Conservation (phyloP, 2,113 vertebrate species). For the Lasiurus cinereus region DNA sequence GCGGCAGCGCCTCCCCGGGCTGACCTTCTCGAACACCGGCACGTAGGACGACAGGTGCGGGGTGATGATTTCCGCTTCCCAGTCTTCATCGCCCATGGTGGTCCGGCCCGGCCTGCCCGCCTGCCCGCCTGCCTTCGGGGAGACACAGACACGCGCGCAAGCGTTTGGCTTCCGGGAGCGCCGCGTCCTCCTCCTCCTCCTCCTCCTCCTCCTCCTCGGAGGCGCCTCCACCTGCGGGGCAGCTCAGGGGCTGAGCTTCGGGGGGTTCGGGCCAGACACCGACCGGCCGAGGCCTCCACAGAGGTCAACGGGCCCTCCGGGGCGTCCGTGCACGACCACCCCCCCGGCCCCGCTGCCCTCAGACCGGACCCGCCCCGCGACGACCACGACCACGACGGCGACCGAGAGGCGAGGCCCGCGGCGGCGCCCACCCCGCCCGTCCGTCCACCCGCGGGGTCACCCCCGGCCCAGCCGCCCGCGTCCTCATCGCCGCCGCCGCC, state of each 20-base stretch:
- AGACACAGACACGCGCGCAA: not conserved
- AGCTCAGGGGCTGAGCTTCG: not conserved
- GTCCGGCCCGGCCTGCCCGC: too few relatives aligned
- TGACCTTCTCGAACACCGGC: slow-evolving; percentile 76
- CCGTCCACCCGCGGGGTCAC: not conserved
- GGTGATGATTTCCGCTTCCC: slow-evolving; percentile 81
- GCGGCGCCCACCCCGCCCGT: not conserved
- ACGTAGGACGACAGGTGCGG: not conserved
- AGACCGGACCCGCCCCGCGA: not conserved
- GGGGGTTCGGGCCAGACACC: too few relatives aligned
- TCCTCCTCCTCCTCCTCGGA: too few relatives aligned
- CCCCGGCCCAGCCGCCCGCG: not conserved
- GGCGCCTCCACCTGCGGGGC: too few relatives aligned
- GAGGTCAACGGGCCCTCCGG: not conserved
- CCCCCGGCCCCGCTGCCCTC: not conserved
- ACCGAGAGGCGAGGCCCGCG: not conserved
- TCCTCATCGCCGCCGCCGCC: not conserved
- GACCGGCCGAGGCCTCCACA: not conserved
- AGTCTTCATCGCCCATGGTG: slow-evolving; percentile 83
- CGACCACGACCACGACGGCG: too few relatives aligned
- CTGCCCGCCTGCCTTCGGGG: not conserved
- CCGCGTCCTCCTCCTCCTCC: not conserved
- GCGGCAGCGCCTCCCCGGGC: too few relatives aligned
- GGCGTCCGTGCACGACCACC: not conserved
- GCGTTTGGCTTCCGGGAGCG: not conserved